Conservation (phyloP, 2,113 vertebrate genomes). For the Dermatemys mawii region DNA sequence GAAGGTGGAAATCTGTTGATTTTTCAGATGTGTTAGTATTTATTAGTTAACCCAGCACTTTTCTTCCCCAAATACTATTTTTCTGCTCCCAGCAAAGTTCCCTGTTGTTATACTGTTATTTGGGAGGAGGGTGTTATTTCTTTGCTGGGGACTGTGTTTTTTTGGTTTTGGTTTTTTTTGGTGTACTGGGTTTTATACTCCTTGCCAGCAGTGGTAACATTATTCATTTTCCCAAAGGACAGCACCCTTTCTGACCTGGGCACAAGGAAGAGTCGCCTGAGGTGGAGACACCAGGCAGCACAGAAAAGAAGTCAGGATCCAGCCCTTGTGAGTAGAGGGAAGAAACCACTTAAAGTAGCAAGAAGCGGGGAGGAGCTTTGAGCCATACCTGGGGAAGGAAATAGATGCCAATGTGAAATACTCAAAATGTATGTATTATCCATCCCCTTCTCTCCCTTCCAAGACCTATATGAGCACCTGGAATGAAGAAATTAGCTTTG, state of each 20-base stretch:
- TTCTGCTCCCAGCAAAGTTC: not conserved
- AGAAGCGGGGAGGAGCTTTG: not conserved
- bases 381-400: not conserved
- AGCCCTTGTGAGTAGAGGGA: not conserved
- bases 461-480: conserved; percentile 23
- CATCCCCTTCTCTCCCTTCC: not conserved
- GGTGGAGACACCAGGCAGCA: not conserved
- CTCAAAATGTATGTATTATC: conserved; percentile 70
- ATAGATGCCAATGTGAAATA: conserved; percentile 55
- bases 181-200: not conserved
- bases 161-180: not conserved
- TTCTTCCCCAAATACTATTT: not conserved
- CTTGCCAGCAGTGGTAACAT: not conserved
- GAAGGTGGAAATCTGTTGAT: not conserved
- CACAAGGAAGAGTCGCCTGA: too few species aligned
- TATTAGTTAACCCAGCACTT: not conserved
- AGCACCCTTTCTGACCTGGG: not conserved
- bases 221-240: not conserved
- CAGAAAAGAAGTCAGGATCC: not conserved
- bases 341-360: not conserved
- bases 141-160: not conserved
- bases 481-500: conserved; percentile 39
- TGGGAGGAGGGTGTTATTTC: not conserved
- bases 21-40: not conserved
- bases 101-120: not conserved